Conservation (phyloP, 2,888 invertebrate genomes). For the Pherbina coryleti region DNA sequence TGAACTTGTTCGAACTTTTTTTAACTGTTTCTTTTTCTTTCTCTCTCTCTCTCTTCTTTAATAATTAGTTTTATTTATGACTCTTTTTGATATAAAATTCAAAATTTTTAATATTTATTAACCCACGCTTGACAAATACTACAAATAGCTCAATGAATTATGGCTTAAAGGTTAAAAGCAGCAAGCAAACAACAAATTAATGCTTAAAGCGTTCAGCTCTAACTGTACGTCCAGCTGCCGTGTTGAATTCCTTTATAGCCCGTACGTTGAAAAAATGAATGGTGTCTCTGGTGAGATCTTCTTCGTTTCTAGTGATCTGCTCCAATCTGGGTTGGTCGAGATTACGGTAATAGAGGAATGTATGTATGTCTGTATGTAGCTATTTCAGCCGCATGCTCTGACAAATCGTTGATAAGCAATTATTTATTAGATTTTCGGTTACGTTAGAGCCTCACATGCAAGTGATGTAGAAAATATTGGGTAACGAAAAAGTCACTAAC, state of each 20-base stretch:
- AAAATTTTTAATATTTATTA: not conserved
- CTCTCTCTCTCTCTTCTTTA: not conserved
- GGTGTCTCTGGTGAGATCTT: not conserved
- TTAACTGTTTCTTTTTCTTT: not conserved
- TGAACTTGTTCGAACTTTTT: not conserved
- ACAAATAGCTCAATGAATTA: not conserved
- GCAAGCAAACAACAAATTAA: not conserved
- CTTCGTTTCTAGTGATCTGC: not conserved
- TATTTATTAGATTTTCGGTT: constrained; percentile 10
- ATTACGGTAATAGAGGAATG: not conserved
- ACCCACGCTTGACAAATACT: not conserved
- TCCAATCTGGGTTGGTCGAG: not conserved
- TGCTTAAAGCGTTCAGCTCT: not conserved
- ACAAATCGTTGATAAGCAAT: constrained; percentile 15
- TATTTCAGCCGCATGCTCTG: not conserved
- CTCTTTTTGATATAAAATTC: not conserved
- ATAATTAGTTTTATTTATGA: not conserved
- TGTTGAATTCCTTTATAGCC: constrained; percentile 4
- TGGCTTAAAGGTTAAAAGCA: not conserved
- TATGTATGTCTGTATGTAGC: not conserved
- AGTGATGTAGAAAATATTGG: no score
- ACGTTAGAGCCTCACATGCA: not conserved
- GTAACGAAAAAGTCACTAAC: no score
- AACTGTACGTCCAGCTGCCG: not conserved
- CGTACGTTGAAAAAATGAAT: not conserved